Base-by-base conservation (phyloP, 2,888 invertebrate species). In the Drosophila fungiperda region DNA sequence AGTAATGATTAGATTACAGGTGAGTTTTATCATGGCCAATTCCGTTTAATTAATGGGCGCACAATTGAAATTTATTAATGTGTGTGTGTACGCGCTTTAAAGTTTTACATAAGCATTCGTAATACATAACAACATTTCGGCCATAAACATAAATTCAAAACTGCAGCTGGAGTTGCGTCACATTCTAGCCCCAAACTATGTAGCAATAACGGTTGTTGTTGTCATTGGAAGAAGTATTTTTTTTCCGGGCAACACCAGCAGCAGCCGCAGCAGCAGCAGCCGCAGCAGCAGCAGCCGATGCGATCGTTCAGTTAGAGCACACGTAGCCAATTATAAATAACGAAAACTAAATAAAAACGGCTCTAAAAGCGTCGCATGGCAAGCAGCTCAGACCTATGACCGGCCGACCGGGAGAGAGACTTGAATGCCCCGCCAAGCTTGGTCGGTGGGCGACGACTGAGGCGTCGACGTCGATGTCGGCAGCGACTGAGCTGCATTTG, bases 301-400 rank as follows among this genome's bases (percentile, higher is more conserved):
- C 55, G 73, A 81, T 65, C 74, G 84, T 66, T 78, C 66, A 68
- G 76, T 76, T 72, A 65, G 52, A 72, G 50, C 71, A 61, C 68
- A 74, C 58, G 64, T 62, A 64, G 76, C 26, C 73, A 81, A 78
- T 72, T 71, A 74, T 38, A 59, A 55, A 26, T n/a, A 57, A 45
- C 32, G 42, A 71, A 49, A 62, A 42, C n/a, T 35, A 35, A 40
- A 62, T 23, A 61, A 45, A 73, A 60, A 73, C 15, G 9, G 61
- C 76, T 80, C 60, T 65, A 76, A 86, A 83, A 73, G 68, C 83
- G 52, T 38, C 59, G 9, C 66, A 68, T 63, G 63, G 78, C 72
- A 45, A 57, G 12, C 64, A 38, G 50, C 60, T 38, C 62, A 62
- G 71, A 89, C 89, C 84, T 84, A 87, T 83, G 84, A 87, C 87